A percentile compares a stretch with the other conserved stretches of the same genome.
phyloP scores from a whole-genome alignment of 2,113 vertebrate species.

The Tragelaphus strepsiceros region DNA sequence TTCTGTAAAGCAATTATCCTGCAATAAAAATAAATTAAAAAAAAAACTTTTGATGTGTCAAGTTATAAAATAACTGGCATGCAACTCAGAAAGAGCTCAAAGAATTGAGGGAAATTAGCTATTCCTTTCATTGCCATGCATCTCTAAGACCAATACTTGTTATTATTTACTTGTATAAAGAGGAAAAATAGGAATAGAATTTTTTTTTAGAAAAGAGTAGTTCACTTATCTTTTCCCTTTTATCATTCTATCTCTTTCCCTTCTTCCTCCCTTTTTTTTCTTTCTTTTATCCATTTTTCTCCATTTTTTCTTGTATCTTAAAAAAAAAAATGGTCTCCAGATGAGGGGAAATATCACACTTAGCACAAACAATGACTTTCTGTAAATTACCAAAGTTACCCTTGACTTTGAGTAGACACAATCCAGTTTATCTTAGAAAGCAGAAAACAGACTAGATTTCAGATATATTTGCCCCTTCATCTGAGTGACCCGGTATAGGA shows the following conservation, averaged over 20 bases:
- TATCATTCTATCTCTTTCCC: too few relatives aligned
- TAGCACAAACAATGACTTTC: neutral
- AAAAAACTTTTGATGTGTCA: neutral
- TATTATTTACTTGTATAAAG: neutral
- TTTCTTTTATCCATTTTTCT: neutral
- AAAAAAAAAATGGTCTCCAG: neutral
- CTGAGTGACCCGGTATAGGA: neutral
- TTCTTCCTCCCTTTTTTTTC: neutral
- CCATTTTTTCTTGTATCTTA: neutral
- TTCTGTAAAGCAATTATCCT: neutral
- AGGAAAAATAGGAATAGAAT: neutral
- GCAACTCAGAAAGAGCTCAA: neutral
- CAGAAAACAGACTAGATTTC: neutral
- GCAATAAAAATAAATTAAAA: neutral
- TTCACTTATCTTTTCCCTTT: neutral
- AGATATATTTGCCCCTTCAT: neutral
- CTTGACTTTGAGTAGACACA: neutral
- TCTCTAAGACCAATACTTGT: neutral
- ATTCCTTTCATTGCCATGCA: neutral
- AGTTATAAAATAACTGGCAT: neutral
- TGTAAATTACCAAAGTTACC: neutral
- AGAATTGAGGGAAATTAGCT: neutral
- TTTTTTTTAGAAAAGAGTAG: neutral
- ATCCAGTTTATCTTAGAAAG: neutral
- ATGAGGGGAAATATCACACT: neutral